Base-by-base conservation (phyloP, 2,888 invertebrate species). In the Diplolepis rosae region DNA sequence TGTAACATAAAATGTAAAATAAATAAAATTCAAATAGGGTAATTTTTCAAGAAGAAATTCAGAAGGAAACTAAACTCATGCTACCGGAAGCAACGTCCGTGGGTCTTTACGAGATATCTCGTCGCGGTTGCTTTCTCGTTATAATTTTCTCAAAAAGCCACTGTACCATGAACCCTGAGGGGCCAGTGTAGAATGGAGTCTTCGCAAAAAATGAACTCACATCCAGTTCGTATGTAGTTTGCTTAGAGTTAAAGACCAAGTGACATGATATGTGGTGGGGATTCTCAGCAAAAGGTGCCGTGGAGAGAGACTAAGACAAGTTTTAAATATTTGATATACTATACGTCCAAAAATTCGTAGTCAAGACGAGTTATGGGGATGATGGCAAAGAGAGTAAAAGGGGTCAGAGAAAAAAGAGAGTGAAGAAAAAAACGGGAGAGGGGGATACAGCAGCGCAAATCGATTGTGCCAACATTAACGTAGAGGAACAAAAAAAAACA, bases 401-500 rank as follows among this genome's bases (percentile, higher is more conserved):
- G 68, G 73, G 66, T 73, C 54, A 51, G 68, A 74, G 73, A 69
- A 72, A 68, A 66, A 74, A 48, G 65, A 67, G 65, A 71, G 72
- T 56, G 66, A 66, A 69, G 69, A 69, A 65, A 73, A 70, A 76
- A 67, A 68, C 71, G 68, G 72, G 69, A 71, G 66, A 75, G 75
- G 71, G 76, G 72, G 74, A 80, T 79, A 77, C 78, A 79, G 80
- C 77, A 79, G 78, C 76, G 77, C 82, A 83, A 88, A 88, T 88
- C 88, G 88, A 88, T 88, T 87, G 86, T 84, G 82, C 85, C 82
- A 88, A 87, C 87, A 86, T 87, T 85, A 87, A 84, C 84, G 83
- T 78, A 76, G 70, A 76, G 77, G 77, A 80, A 80, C 76, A 80
- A 80, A 81, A 81, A 56, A 81, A 88, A 88, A 86, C 84, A 85